These are phyloP conservation scores for Alsophila aescularia DNA, from an alignment of 2,888 invertebrate species.

Conservation along the genomic window DNA sequence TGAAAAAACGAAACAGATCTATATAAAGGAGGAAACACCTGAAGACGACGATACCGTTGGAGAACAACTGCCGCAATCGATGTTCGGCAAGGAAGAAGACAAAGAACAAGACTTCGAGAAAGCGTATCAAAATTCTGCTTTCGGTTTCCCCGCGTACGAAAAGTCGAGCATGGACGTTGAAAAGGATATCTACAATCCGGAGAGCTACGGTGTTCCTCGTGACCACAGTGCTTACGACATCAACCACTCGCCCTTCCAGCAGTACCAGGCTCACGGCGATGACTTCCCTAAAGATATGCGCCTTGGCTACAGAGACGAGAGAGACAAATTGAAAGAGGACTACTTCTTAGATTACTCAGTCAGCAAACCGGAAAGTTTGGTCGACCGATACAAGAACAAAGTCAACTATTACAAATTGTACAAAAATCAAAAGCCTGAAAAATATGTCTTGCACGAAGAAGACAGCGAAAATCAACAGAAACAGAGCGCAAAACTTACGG, in stretches of 20 bases:
- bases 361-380: constrained; percentile 65
- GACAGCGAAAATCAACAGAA: constrained; percentile 52
- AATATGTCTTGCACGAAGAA: constrained; percentile 45
- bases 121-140: constrained; percentile 73
- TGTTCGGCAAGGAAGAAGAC: constrained; percentile 65
- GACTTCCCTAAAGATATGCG: constrained; percentile 65
- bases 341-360: constrained; percentile 71
- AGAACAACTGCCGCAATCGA: constrained; percentile 62
- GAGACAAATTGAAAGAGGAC: constrained; percentile 67
- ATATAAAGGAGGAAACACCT: constrained; percentile 66
- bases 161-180: constrained; percentile 54
- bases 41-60: constrained; percentile 59
- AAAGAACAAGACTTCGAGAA: constrained; percentile 78
- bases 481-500: constrained; percentile 58
- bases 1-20: constrained; percentile 69
- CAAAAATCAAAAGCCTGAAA: constrained; percentile 64
- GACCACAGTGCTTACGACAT: constrained; percentile 57
- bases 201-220: constrained; percentile 58
- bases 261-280: constrained; percentile 68
- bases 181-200: constrained; percentile 69
- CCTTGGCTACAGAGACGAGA: constrained; percentile 64
- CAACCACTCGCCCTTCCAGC: constrained; percentile 64
- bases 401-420: constrained; percentile 70
- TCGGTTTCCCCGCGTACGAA: constrained; percentile 71
- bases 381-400: constrained; percentile 64